Evolutionary conservation across 2,797 vertebrate genomes (phyloP).

Genomic region (Lophotriccus pileatus): DNA sequence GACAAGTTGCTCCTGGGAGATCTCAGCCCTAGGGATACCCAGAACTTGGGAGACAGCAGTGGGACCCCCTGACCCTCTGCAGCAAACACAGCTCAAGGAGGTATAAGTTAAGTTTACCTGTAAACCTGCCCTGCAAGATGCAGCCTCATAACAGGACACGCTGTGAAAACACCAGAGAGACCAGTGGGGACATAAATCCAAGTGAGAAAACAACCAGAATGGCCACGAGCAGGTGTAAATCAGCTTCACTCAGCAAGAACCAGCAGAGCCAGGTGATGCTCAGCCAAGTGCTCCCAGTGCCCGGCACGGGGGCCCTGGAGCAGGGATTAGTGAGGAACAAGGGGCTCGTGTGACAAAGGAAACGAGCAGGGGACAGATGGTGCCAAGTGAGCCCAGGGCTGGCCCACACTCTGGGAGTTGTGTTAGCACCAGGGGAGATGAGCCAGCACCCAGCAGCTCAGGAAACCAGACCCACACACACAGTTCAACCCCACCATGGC

Average conservation of each 20-base stretch:
- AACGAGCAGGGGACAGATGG: rapidly evolving
- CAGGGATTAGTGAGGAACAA: neutral
- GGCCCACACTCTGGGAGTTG: neutral
- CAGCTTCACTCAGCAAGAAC: neutral
- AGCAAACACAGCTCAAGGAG: neutral
- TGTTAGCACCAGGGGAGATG: rapidly evolving
- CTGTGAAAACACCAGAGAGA: neutral
- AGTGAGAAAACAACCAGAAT: rapidly evolving
- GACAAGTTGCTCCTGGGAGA: neutral
- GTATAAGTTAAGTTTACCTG: no score
- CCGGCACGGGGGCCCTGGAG: neutral
- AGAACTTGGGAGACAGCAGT: rapidly evolving
- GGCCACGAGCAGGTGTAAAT: neutral
- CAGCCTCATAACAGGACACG: neutral
- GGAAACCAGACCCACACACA: neutral
- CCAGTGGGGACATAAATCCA: rapidly evolving
- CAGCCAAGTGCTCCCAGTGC: neutral
- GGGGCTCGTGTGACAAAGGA: neutral
- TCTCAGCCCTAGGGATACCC: rapidly evolving
- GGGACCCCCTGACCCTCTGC: neutral
- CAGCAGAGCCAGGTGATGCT: neutral
- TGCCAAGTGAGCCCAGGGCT: neutral
- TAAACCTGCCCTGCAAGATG: neutral
- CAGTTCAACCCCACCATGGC: neutral
- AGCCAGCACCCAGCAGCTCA: neutral